Conservation (phyloP, 2,888 invertebrate species). For the Petrophora chlorosata region DNA sequence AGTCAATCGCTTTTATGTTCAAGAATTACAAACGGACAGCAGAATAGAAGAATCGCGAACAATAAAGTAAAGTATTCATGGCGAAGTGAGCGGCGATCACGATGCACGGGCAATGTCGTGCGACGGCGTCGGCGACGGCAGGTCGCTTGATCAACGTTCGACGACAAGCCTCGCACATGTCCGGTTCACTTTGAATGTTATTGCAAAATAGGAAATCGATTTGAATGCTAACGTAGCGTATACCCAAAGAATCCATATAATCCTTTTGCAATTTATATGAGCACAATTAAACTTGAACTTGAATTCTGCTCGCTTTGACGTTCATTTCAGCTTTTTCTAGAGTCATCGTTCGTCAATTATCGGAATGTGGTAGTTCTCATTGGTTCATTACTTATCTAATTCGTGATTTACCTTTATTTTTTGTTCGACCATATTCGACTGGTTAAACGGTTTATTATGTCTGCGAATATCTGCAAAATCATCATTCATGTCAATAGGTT, state of each 20-base stretch:
- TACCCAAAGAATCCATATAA: slow-evolving; percentile 4
- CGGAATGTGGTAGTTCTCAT: background rate
- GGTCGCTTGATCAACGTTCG: slow-evolving; percentile 28
- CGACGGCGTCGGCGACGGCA: too few species aligned
- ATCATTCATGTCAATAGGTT: slow-evolving; percentile 7
- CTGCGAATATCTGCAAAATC: background rate
- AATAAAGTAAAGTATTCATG: slow-evolving; percentile 49
- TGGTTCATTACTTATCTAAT: background rate
- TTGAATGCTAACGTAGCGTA: background rate
- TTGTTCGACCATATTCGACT: too few species aligned
- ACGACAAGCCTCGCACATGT: slow-evolving; percentile 17
- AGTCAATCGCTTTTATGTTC: too few species aligned
- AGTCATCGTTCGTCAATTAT: background rate
- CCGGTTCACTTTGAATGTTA: slow-evolving; percentile 14
- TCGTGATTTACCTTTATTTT: too few species aligned
- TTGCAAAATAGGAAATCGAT: slow-evolving; percentile 19
- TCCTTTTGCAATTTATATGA: slow-evolving; percentile 3
- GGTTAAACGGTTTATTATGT: background rate
- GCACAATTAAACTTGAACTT: slow-evolving; percentile 2
- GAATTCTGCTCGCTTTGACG: slow-evolving; percentile 6
- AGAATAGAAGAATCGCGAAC: slow-evolving; percentile 19
- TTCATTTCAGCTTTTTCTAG: background rate
- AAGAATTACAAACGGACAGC: too few species aligned
- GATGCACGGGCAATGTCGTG: slow-evolving; percentile 61
- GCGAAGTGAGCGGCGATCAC: slow-evolving; percentile 50